Evolutionary conservation across 2,888 invertebrate species (phyloP), one percentile per base, ranked within the genome.

Genomic region (Erynnis tages): DNA sequence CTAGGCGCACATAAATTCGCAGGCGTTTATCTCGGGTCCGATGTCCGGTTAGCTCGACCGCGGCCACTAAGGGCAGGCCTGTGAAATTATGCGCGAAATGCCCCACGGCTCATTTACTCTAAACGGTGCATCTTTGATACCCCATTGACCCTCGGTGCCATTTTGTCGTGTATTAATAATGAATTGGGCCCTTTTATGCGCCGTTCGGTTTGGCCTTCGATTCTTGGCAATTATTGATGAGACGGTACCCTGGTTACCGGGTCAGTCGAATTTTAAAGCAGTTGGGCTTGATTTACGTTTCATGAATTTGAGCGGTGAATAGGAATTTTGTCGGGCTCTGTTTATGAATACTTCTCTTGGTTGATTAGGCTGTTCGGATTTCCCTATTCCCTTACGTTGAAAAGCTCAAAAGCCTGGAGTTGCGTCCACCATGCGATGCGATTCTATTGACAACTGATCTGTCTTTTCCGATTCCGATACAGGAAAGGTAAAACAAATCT

Each of bases 1-100:
- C 53, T 41, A 56, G 53, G 53, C 40, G 47, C 69, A 64, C 68
- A 73, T 73, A 72, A 76, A 75, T 68, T 68, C 65, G 59, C 60
- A 64, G 65, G 61, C 64, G 69, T 76, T 67, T 68, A 69, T 76
- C 76, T 71, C 34, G 44, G 19, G 38, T 54, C 61, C 58, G 60
- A 58, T 63, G 65, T 59, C 71, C 72, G 66, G 63, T 65, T 65
- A 58, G 48, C 49, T 60, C 55, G 56, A 46, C 50, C 56, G 53
- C 54, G 35, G 54, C 41, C 55, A 49, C 49, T 13, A 61, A 65
- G 65, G 66, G 66, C 66, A 62, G 66, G 63, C 43, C 64, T 69
- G 76, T 73, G 69, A 77, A 83, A 85, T 87, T 84, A 84, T 76
- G 79, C 84, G 85, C 72, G 64, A 84, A 81, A 86, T 80, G 68